These are phyloP conservation scores for Pyrocephalus nanus DNA, from an alignment of 2,797 vertebrate genomes.

Conservation along the genomic window DNA sequence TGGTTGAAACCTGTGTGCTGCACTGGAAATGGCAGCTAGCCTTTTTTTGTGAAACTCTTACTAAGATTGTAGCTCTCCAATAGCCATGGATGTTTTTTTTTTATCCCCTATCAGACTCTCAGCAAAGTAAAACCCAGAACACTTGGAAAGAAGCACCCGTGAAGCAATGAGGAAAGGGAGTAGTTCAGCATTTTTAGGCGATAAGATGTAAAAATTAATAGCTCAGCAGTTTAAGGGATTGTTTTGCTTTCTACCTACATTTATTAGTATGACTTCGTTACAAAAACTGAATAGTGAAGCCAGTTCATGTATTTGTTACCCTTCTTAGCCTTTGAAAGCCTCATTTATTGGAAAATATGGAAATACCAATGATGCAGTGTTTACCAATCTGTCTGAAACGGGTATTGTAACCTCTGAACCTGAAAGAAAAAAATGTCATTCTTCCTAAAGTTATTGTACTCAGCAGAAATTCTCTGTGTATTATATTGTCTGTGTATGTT, in stretches of 20 bases:
- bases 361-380: not conserved
- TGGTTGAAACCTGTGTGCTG: not conserved
- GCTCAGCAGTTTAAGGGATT: not conserved
- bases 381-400: constrained; percentile 37
- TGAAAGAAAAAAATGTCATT: not conserved
- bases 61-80: fast-evolving
- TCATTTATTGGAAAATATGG: not conserved
- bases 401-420: constrained; percentile 25
- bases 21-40: not conserved
- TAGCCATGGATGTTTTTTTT: not conserved
- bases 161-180: constrained; percentile 3
- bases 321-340: not conserved
- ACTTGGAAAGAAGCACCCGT: not conserved
- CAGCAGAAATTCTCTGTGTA: constrained; percentile 8
- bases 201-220: not conserved
- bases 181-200: not conserved
- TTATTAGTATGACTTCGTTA: not conserved
- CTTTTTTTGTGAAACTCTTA: not conserved
- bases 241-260: not conserved
- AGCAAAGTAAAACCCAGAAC: not conserved
- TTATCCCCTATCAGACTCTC: not conserved
- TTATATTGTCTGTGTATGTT: constrained; percentile 45
- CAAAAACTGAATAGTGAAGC: not conserved
- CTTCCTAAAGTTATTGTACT: not conserved
- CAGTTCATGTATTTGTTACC: not conserved